phyloP scores from a whole-genome alignment of 2,113 vertebrate species.

The Archilochus colubris region DNA sequence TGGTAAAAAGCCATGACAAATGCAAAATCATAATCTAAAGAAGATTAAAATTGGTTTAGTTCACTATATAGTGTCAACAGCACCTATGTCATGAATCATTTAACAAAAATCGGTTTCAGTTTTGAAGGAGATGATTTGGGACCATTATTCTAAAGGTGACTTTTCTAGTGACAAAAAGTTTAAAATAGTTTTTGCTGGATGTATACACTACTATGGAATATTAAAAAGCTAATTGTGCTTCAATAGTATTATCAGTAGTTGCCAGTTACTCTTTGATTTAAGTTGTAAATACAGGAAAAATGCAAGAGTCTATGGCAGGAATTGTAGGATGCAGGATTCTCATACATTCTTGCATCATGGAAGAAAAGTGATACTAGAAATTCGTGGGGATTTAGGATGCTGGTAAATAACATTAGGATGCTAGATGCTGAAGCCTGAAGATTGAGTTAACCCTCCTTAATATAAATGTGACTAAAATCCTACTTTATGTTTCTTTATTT shows the following conservation, averaged over 20 bases:
- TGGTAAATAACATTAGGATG: background rate
- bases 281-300: background rate
- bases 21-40: background rate
- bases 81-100: background rate
- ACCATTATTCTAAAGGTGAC: background rate
- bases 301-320: background rate
- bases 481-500: background rate
- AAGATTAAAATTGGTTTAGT: background rate
- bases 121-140: background rate
- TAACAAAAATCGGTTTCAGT: background rate
- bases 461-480: background rate
- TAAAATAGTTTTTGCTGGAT: background rate
- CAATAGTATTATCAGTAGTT: background rate
- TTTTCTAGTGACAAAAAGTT: background rate
- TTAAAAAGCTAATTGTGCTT: background rate
- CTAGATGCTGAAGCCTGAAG: background rate
- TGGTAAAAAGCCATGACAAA: background rate
- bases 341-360: background rate
- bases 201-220: background rate
- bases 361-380: background rate
- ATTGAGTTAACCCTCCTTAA: background rate
- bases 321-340: background rate
- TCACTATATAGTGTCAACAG: background rate
- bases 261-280: background rate
- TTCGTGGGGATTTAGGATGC: background rate